Percentiles rank a stretch among this genome's conserved stretches.
Conservation (phyloP, 2,113 vertebrate species). For the Tenebrosternarchus preto region DNA sequence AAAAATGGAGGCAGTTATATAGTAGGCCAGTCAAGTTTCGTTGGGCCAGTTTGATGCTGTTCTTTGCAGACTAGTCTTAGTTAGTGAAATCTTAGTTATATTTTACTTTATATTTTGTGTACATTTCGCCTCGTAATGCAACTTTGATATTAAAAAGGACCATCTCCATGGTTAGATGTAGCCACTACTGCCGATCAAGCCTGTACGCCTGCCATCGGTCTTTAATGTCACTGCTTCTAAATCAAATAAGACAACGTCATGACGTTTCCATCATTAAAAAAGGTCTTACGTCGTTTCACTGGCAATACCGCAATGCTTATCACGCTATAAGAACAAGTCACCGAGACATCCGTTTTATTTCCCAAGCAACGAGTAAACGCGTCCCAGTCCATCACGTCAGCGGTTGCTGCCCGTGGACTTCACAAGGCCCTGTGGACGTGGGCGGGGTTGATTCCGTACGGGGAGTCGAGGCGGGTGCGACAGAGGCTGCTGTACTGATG, state of each 20-base stretch:
- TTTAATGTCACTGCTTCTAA: too few relatives aligned
- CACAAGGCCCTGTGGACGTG: neutral
- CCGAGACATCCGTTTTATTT: neutral
- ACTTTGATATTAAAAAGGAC: too few relatives aligned
- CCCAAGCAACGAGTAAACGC: slow-evolving; percentile 9
- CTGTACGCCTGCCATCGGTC: too few relatives aligned
- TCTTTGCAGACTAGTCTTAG: too few relatives aligned
- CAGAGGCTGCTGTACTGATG: neutral
- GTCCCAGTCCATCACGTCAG: slow-evolving; percentile 1
- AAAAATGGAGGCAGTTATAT: too few relatives aligned
- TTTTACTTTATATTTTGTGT: too few relatives aligned
- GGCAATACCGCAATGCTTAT: neutral
- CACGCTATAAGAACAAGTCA: neutral
- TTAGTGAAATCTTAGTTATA: too few relatives aligned
- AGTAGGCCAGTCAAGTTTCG: too few relatives aligned
- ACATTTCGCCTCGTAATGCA: too few relatives aligned
- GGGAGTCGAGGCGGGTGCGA: neutral
- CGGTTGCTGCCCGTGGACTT: neutral
- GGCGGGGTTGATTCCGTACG: neutral
- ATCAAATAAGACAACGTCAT: neutral
- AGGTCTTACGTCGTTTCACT: neutral
- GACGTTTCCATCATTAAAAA: neutral
- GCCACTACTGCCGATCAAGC: too few relatives aligned
- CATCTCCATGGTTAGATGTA: too few relatives aligned
- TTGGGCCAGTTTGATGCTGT: too few relatives aligned